Conservation (phyloP, 2,113 vertebrate species). For the Xenus cinereus region DNA sequence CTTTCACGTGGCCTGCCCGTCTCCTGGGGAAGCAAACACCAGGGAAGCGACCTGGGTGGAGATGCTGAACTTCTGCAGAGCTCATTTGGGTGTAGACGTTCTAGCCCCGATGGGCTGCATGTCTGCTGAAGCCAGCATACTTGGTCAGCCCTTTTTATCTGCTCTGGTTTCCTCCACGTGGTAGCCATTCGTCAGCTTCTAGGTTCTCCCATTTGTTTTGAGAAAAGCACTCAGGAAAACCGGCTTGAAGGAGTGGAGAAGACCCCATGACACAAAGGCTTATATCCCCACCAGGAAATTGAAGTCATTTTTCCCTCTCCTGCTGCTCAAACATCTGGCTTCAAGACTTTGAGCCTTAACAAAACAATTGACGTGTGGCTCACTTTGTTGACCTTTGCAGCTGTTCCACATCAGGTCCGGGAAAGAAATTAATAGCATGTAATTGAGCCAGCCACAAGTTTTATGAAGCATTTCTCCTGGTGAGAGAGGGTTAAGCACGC, state of each 20-base stretch:
- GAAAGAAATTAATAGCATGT: not conserved
- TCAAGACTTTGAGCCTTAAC: not conserved
- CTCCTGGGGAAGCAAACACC: not conserved
- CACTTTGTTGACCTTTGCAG: not conserved
- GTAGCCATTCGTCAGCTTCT: not conserved
- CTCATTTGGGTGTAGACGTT: not conserved
- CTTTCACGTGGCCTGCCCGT: not conserved
- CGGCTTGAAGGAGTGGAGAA: not conserved
- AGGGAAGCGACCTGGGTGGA: not conserved
- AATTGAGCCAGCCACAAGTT: not conserved
- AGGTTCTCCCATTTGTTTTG: not conserved
- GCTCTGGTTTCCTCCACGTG: not conserved
- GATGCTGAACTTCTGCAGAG: not conserved
- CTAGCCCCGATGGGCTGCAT: not conserved
- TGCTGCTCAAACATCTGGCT: not conserved
- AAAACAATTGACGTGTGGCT: not conserved
- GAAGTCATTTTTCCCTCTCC: not conserved
- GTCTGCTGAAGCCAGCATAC: not conserved
- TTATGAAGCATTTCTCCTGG: not conserved
- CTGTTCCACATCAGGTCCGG: not conserved
- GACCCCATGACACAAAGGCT: not conserved
- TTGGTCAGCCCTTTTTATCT: not conserved
- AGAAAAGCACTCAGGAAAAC: not conserved
- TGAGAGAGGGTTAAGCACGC: not conserved
- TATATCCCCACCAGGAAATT: not conserved